These are phyloP conservation scores for Zosterops hypoxanthus DNA, from an alignment of 2,113 vertebrate genomes.

Conservation along the genomic window DNA sequence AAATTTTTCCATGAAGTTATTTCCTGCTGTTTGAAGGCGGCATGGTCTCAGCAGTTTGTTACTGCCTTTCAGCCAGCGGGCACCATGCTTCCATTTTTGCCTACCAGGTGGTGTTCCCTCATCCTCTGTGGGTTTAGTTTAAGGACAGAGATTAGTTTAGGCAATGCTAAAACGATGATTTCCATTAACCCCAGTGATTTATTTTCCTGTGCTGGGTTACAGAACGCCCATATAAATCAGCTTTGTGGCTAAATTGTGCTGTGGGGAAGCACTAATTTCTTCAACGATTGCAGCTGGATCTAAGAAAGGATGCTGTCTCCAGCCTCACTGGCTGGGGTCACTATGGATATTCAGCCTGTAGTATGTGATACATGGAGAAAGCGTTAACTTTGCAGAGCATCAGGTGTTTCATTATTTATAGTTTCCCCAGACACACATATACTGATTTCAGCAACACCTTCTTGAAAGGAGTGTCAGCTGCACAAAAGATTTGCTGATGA, in stretches of 20 bases:
- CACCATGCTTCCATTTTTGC: background rate
- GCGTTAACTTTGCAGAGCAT: background rate
- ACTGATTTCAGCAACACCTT: constrained; percentile 45
- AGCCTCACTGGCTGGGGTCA: background rate
- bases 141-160: background rate
- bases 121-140: background rate
- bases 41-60: background rate
- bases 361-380: background rate
- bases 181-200: background rate
- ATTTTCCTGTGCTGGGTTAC: background rate
- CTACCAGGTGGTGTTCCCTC: background rate
- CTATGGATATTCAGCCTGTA: background rate
- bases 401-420: constrained; percentile 38
- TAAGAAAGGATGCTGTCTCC: background rate
- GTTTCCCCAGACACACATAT: background rate
- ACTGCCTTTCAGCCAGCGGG: background rate
- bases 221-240: background rate
- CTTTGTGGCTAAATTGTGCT: background rate
- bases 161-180: background rate
- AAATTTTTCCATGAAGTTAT: background rate
- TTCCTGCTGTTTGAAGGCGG: constrained; percentile 12
- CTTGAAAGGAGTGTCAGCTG: constrained; percentile 29
- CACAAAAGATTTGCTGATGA: constrained; percentile 23
- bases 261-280: background rate
- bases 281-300: background rate